Percentiles rank a stretch among this genome's conserved stretches.
Evolutionary conservation across 2,888 invertebrate genomes (phyloP).

Genomic region (Hirudinaria manillensis): DNA sequence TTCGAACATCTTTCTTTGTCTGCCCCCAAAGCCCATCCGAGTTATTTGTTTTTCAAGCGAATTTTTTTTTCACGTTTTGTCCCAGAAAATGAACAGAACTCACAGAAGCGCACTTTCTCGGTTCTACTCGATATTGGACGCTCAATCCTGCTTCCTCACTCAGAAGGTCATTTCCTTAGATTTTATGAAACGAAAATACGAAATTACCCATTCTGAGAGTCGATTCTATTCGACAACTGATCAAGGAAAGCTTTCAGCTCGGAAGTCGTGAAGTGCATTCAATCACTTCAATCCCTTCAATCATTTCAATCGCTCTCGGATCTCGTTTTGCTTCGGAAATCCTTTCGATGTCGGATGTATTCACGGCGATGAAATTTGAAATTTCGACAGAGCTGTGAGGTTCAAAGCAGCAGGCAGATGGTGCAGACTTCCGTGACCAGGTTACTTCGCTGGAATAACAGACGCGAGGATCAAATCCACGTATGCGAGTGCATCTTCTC

Average conservation of each 20-base stretch:
- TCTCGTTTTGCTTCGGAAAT: too few species aligned
- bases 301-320: too few species aligned
- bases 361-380: too few species aligned
- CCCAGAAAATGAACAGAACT: slow-evolving; percentile 10
- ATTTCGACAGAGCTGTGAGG: background rate
- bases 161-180: background rate
- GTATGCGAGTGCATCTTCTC: background rate
- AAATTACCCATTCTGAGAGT: too few species aligned
- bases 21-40: too few species aligned
- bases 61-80: background rate
- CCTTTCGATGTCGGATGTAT: too few species aligned
- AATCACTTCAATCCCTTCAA: too few species aligned
- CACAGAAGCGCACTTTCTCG: background rate
- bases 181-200: too few species aligned
- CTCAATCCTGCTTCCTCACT: background rate
- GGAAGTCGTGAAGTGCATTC: too few species aligned
- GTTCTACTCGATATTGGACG: slow-evolving; percentile 1
- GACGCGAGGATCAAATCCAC: background rate
- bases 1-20: background rate
- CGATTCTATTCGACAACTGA: too few species aligned
- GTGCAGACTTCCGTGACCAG: background rate
- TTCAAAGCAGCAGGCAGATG: background rate
- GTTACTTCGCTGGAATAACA: slow-evolving; percentile 2
- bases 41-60: too few species aligned
- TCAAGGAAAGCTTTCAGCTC: too few species aligned